Evolutionary conservation across 2,113 vertebrate genomes (phyloP), one percentile per base, ranked within the genome.

Genomic region (Lycaon pictus): DNA sequence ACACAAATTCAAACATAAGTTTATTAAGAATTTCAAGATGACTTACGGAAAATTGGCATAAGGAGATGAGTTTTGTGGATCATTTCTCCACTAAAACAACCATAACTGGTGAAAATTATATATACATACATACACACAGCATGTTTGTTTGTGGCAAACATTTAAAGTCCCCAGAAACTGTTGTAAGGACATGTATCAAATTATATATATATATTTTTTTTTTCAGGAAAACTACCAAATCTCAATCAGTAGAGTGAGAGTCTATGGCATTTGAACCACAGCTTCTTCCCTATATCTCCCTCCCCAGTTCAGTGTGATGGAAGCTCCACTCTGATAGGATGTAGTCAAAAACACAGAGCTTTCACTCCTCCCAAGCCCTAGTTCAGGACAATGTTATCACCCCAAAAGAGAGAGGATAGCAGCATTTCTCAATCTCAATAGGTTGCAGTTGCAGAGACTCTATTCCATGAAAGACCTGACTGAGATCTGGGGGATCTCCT

Each of bases 1-100:
- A 32, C 23, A 37, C 37, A 91, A 86, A 95, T 27, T 79, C 62
- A 71, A 80, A 86, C 8, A 80, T 71, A 51, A 60, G 27, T 51
- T 51, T 91, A 91, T 71, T 91, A 91, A 69, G 23, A 62, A 80
- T 92, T 86, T 80, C 37, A 79, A 62, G 20, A 62, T 95, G 19
- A 77, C 23, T 86, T 86, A 25, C 55, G 35, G 72, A 76, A 56
- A 79, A 12, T 83, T 51, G 37, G 43, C 55, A 83, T 22, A 60
- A 95, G 29, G 27, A 95, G 1, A 72, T 71, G 72, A 63, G 11
- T 51, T 90, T 88, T 92, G 56, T 16, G n/a, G 58, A 89, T 88
- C 90, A 4, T 67, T 67, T 96, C 25, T 71, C 48, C 79, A 65
- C 58, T 35, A 19, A 93, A 89, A 77, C 25, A 84, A 16, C n/a